Base-by-base conservation (phyloP, 2,797 vertebrate species). In the Cryptoprocta ferox region DNA sequence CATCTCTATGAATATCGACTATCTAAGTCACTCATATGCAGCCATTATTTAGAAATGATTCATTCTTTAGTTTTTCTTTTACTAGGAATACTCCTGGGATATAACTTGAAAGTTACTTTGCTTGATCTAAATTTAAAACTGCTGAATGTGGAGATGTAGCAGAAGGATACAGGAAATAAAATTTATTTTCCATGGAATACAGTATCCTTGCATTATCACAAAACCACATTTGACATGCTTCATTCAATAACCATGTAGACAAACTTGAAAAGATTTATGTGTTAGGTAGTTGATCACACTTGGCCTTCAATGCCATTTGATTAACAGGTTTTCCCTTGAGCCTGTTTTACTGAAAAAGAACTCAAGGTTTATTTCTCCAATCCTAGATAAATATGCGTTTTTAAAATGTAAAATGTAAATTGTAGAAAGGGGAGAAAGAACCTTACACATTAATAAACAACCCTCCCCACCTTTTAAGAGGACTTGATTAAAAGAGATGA, bases 401-500 rank as follows among this genome's bases (percentile, higher is more conserved):
- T 88, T 83, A 53, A 91, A 96, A 95, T 90, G n/a, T 83, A 87
- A 95, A 85, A 94, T 71, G 39, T 18, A 16, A 96, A 92, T 79
- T 95, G 82, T 37, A 93, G 76, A 92, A 95, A 87, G 92, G 14
- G 91, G 53, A 86, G n/a, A 93, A 94, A 61, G 83, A 96, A 78
- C 5, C 6, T 88, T 71, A 81, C 61, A 73, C n/a, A 26, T 91
- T 70, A 84, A 37, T 81, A 87, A 83, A 65, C 71, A 21, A 71
- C n/a, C 56, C n/a, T 48, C 11, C 78, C 42, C 14, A 53, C 9
- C 65, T 71, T 66, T 53, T 14, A 96, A 87, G 70, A n/a, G 70
- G 63, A 92, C 71, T 88, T 92, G 91, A 97, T 92, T 94, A 95
- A 93, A 96, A 96, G 85, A 96, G 88, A 96, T 87, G 86, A 96